Conservation (phyloP, 2,888 invertebrate species). For the Cerastis leucographa region DNA sequence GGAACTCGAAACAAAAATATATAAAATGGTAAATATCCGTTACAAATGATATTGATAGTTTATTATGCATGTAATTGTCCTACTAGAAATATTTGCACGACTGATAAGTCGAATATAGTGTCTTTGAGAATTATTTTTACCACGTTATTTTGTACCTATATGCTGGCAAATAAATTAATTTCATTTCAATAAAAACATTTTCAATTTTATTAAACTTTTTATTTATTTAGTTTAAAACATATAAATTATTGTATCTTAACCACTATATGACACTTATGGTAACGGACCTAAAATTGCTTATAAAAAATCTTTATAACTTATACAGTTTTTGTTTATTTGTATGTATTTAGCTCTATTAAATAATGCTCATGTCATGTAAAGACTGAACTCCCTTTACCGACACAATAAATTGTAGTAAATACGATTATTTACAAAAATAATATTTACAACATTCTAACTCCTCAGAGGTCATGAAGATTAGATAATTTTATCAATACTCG, state of each 20-base stretch:
- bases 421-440: conserved; percentile 48
- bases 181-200: conserved; percentile 18
- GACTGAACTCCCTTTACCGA: conserved; percentile 21
- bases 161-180: no score
- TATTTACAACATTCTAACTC: conserved; percentile 48
- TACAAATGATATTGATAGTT: no score
- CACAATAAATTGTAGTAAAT: conserved; percentile 34
- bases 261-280: conserved; percentile 79
- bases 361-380: not conserved
- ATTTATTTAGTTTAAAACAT: conserved; percentile 44
- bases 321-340: conserved; percentile 26
- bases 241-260: conserved; percentile 74
- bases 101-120: no score
- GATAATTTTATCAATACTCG: conserved; percentile 47
- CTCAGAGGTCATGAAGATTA: conserved; percentile 46
- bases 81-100: no score
- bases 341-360: no score
- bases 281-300: conserved; percentile 63
- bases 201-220: conserved; percentile 8
- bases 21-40: no score
- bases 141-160: no score
- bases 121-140: no score
- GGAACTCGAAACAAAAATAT: no score
- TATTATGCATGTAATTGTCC: no score
- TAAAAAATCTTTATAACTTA: conserved; percentile 12